Evolutionary conservation across 2,797 vertebrate genomes (phyloP), one percentile per base, ranked within the genome.

Genomic region (Echiichthys vipera): DNA sequence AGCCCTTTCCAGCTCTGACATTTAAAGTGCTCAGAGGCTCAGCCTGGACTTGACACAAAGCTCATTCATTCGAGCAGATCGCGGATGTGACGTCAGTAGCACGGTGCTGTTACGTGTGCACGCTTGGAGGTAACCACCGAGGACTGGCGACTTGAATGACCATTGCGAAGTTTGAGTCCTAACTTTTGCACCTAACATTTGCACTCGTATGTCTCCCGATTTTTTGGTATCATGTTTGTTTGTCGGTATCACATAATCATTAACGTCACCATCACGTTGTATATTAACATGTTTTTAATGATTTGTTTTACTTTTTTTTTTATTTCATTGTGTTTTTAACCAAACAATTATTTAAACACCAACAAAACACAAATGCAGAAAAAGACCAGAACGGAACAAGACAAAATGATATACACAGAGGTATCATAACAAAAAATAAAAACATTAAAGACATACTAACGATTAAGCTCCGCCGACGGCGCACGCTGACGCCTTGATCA

Each of bases 81-180:
- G 50, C 82, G 78, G 83, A 86, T n/a, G 70, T 88, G 85, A 89
- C 88, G 86, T 49, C 24, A n/a, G 5, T 13, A 1, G 4, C 22
- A 2, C 6, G 0, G 30, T 22, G 34, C 3, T n/a, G 13, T 4
- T 40, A 24, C 8, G 0, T 0, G 27, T 9, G 71, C n/a, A 2
- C 51, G 81, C 25, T 85, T 47, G 78, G 27, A 0, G 40, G 0
- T 11, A 0, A 0, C 0, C 27, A 17, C 70, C 61, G 0, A 0
- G 18, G 6, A 2, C 3, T n/a, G 14, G 65, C 47, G 59, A 2
- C 11, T 37, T 15, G 0, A 46, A 0, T 18, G 2, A 3, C 1
- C 0, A 1, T 3, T 2, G 14, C 45, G 3, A 13, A 0, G 0
- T 25, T 30, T 7, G 7, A 14, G 1, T 14, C 3, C 8, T 1